phyloP scores from a whole-genome alignment of 1,140 invertebrate genomes.

The Drosophila seguyi region DNA sequence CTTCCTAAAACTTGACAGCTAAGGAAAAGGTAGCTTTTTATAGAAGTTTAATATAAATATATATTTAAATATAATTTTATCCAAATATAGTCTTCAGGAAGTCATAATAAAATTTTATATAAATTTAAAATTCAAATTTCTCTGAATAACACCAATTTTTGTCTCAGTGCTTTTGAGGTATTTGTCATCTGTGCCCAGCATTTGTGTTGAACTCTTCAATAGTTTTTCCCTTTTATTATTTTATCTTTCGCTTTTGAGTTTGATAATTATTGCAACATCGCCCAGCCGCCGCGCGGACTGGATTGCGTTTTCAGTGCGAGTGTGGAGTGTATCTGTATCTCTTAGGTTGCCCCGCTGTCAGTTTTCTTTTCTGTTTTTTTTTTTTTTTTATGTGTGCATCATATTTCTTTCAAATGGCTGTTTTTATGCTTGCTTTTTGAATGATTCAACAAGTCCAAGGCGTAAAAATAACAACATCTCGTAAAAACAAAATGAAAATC shows the following conservation, averaged over 20 bases:
- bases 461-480: conserved; percentile 64
- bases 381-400: conserved; percentile 37
- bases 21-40: background rate
- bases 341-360: conserved; percentile 2
- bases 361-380: too few relatives aligned
- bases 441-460: conserved; percentile 65
- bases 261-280: conserved; percentile 72
- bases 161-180: background rate
- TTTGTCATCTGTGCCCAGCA: conserved; percentile 3
- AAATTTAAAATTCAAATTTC: too few relatives aligned
- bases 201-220: conserved; percentile 49
- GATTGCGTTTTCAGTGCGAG: conserved; percentile 28
- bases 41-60: too few relatives aligned
- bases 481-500: conserved; percentile 42
- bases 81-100: too few relatives aligned
- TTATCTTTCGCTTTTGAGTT: conserved; percentile 8
- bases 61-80: too few relatives aligned
- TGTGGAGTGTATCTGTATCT: conserved; percentile 32
- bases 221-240: conserved; percentile 13
- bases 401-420: conserved; percentile 57
- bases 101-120: too few relatives aligned
- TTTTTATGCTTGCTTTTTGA: conserved; percentile 61
- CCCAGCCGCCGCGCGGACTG: conserved; percentile 20
- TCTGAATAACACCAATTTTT: background rate
- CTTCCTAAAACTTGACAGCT: background rate